Evolutionary conservation across 2,113 vertebrate species (phyloP).

Genomic region (Butorides virescens): DNA sequence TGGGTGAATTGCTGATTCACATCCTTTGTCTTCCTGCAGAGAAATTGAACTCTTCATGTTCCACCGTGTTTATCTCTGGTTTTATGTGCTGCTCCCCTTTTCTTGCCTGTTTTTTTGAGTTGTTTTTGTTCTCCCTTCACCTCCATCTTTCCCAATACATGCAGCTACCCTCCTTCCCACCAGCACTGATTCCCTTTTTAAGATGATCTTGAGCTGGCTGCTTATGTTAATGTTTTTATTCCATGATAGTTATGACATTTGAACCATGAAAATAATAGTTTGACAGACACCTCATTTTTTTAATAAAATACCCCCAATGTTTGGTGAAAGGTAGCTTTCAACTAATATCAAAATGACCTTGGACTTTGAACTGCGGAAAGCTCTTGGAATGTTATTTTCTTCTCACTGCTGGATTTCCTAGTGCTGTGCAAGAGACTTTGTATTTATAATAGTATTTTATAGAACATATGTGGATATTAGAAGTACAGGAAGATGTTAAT

Average conservation of each 20-base stretch:
- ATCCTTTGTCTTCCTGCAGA: background rate
- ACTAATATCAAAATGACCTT: background rate
- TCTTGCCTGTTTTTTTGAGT: background rate
- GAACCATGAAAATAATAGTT: background rate
- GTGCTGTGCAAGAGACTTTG: background rate
- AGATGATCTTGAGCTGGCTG: background rate
- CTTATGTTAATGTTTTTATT: background rate
- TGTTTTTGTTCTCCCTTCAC: background rate
- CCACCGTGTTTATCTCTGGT: background rate
- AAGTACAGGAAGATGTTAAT: background rate
- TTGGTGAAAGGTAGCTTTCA: background rate
- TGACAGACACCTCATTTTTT: background rate
- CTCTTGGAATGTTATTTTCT: background rate
- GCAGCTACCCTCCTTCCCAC: background rate
- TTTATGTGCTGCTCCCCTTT: background rate
- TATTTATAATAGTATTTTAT: background rate
- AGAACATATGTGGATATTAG: background rate
- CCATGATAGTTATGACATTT: background rate
- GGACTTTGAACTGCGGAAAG: background rate
- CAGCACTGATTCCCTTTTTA: background rate
- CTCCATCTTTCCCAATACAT: background rate
- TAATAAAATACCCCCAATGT: background rate
- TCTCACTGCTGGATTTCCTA: background rate
- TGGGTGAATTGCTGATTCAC: background rate
- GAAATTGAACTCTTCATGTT: background rate